phyloP scores from a whole-genome alignment of 2,797 vertebrate species.

The Neoniphon sammara region DNA sequence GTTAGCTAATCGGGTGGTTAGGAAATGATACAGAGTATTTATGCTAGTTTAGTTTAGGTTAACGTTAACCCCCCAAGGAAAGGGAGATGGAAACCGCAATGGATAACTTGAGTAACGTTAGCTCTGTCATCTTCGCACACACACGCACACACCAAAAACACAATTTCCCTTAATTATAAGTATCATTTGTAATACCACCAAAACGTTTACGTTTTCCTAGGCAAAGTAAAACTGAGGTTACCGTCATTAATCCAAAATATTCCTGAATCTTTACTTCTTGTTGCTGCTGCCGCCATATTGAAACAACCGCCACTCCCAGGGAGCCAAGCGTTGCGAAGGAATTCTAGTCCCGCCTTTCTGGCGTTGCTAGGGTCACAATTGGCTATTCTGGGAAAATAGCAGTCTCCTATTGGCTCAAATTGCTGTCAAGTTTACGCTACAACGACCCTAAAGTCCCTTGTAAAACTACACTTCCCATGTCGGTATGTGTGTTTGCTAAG shows the following conservation, averaged over 20 bases:
- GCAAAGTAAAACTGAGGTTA: constrained; percentile 77
- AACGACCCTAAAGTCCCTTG: not conserved
- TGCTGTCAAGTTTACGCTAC: not conserved
- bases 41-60: no score
- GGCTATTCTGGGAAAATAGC: not conserved
- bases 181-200: not conserved
- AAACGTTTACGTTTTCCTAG: not conserved
- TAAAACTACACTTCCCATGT: constrained; percentile 54
- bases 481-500: constrained; percentile 18
- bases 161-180: constrained; percentile 8
- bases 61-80: no score
- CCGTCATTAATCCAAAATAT: constrained; percentile 84
- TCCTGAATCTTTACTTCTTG: constrained; percentile 54
- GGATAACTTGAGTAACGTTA: no score
- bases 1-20: no score
- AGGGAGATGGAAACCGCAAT: no score
- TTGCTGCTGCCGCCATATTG: constrained; percentile 91
- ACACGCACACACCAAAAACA: constrained; percentile 27
- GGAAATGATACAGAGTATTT: no score
- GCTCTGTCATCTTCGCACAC: constrained; percentile 36
- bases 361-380: constrained; percentile 60
- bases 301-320: constrained; percentile 92
- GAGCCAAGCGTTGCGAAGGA: constrained; percentile 75
- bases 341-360: constrained; percentile 51
- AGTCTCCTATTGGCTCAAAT: constrained; percentile 59